A percentile compares a stretch with the other conserved stretches of the same genome.
Evolutionary conservation across 2,113 vertebrate species (phyloP).

Genomic region (Galemys pyrenaicus): DNA sequence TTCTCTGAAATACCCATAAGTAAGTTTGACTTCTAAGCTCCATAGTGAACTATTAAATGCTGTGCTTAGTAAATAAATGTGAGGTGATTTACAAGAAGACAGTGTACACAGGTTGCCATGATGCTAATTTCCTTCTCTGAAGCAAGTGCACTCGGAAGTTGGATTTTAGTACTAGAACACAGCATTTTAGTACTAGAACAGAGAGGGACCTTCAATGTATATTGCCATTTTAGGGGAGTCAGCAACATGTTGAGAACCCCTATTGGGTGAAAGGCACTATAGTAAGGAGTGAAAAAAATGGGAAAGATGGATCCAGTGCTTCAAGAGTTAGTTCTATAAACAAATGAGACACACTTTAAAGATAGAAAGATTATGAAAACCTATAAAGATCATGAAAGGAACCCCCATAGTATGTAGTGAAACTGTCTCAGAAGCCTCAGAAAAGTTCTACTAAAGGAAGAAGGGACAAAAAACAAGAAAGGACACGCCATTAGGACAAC

Average conservation of each 20-base stretch:
- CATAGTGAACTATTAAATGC: not conserved
- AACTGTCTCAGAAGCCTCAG: not conserved
- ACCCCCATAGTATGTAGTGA: not conserved
- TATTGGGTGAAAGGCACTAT: not conserved
- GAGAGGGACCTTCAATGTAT: constrained; percentile 50
- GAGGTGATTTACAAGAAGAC: constrained; percentile 56
- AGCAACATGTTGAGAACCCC: not conserved
- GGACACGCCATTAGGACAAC: not conserved
- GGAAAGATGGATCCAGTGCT: not conserved
- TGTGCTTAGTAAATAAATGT: constrained; percentile 34
- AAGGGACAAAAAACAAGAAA: not conserved
- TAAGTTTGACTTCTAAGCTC: not conserved
- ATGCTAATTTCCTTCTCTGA: constrained; percentile 57
- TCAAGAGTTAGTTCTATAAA: not conserved
- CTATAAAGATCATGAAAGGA: not conserved
- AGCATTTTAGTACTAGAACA: constrained; percentile 25
- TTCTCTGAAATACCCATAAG: not conserved
- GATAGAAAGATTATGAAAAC: not conserved
- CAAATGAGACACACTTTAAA: not conserved
- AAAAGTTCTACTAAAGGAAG: not conserved
- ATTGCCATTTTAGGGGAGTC: constrained; percentile 3
- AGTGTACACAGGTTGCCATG: constrained; percentile 7
- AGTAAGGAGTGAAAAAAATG: not conserved
- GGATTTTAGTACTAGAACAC: constrained; percentile 10
- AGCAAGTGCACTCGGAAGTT: constrained; percentile 47